phyloP scores from a whole-genome alignment of 53 echinoderm and acorn worm genomes.

The Antedon mediterranea region DNA sequence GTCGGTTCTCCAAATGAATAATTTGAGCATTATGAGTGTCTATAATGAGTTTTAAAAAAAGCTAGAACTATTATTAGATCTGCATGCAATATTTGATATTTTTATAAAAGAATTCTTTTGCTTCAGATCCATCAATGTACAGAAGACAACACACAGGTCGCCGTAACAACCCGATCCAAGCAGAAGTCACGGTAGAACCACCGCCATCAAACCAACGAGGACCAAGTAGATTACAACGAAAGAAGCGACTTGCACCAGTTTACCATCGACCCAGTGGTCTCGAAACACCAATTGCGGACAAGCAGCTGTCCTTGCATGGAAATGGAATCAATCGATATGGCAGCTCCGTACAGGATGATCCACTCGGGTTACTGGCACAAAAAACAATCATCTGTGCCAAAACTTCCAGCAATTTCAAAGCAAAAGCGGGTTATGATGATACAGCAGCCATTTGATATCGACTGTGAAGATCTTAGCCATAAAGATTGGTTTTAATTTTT shows the following conservation, averaged over 20 bases:
- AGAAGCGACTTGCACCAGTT: constrained; percentile 5
- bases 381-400: constrained; percentile 38
- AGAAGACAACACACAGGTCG: constrained; percentile 15
- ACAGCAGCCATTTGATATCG: constrained; percentile 35
- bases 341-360: neutral
- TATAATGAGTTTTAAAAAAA: too few relatives aligned
- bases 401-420: constrained; percentile 55
- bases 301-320: constrained; percentile 13
- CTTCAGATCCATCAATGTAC: constrained; percentile 31
- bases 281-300: constrained; percentile 59
- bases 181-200: constrained; percentile 70
- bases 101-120: neutral
- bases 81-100: neutral
- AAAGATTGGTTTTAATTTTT: neutral
- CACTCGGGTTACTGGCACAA: neutral
- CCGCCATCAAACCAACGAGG: constrained; percentile 21
- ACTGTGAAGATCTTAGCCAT: neutral
- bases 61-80: too few relatives aligned
- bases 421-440: constrained; percentile 30
- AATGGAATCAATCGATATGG: neutral
- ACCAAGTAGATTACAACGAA: neutral
- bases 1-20: too few relatives aligned
- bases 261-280: constrained; percentile 48
- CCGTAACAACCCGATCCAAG: constrained; percentile 24
- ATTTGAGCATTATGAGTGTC: too few relatives aligned